Conservation (phyloP, 2,888 invertebrate genomes). For the Cosmia trapezina region DNA sequence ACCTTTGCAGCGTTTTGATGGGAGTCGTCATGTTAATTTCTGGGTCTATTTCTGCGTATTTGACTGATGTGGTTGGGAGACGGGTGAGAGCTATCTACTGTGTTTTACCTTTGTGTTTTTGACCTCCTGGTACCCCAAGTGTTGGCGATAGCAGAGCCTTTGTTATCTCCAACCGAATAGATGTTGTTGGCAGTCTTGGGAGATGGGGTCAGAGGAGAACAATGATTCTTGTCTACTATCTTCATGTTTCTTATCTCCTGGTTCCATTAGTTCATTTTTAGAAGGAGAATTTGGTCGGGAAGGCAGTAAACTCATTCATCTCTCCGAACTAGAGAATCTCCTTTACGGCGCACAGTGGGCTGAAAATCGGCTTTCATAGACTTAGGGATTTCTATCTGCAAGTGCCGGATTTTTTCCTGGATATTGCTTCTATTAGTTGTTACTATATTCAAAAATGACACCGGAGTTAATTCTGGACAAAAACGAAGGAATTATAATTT, state of each 20-base stretch:
- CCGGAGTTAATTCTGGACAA: too few species aligned
- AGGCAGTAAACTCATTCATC: not conserved
- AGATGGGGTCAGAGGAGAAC: not conserved
- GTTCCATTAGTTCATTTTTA: not conserved
- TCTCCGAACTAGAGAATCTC: not conserved
- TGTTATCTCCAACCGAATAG: not conserved
- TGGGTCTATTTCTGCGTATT: conserved; percentile 60
- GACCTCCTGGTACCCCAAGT: not conserved
- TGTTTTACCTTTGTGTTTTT: not conserved
- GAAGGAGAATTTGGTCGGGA: not conserved
- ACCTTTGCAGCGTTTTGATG: conserved; percentile 63
- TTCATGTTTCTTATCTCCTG: not conserved
- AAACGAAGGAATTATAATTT: too few species aligned
- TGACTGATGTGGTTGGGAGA: conserved; percentile 68
- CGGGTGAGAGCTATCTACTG: conserved; percentile 51
- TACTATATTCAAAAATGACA: too few species aligned
- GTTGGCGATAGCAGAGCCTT: not conserved
- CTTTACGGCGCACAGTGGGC: too few species aligned
- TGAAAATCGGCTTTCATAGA: too few species aligned
- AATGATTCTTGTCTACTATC: not conserved
- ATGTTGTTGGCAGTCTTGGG: not conserved
- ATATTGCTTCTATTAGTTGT: too few species aligned
- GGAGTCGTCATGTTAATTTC: conserved; percentile 63
- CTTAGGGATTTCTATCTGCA: too few species aligned
- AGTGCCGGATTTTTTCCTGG: too few species aligned